Evolutionary conservation across 2,113 vertebrate species (phyloP).

Genomic region (Shinisaurus crocodilurus): DNA sequence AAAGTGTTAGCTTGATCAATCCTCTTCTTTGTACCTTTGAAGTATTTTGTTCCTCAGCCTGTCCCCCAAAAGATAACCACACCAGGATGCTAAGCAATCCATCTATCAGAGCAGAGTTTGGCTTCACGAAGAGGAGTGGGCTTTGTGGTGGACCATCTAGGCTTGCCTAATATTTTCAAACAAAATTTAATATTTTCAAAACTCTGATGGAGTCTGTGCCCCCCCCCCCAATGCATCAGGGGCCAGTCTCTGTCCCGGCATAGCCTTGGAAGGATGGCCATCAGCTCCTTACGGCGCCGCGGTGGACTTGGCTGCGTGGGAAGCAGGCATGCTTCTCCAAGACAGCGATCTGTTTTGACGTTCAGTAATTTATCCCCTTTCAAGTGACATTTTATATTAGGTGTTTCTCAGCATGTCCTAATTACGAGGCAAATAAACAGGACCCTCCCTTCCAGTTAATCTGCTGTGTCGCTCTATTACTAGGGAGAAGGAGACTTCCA

Average conservation of each 20-base stretch:
- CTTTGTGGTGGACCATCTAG: neutral
- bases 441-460: constrained; percentile 66
- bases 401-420: constrained; percentile 41
- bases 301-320: neutral
- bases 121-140: neutral
- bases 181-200: no score
- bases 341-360: accelerated
- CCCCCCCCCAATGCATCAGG: neutral
- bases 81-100: neutral
- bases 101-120: neutral
- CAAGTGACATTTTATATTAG: accelerated
- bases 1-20: no score
- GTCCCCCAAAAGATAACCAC: neutral
- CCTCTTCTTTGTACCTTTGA: no score
- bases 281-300: neutral
- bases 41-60: no score
- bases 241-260: neutral
- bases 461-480: constrained; percentile 64
- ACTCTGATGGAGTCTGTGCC: no score
- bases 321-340: neutral
- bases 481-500: constrained; percentile 69
- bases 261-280: neutral
- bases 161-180: neutral
- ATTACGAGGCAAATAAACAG: constrained; percentile 62
- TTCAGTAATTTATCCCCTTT: neutral